Conservation (phyloP, 53 echinoderm and acorn worm genomes). For the Patiria pectinifera region DNA sequence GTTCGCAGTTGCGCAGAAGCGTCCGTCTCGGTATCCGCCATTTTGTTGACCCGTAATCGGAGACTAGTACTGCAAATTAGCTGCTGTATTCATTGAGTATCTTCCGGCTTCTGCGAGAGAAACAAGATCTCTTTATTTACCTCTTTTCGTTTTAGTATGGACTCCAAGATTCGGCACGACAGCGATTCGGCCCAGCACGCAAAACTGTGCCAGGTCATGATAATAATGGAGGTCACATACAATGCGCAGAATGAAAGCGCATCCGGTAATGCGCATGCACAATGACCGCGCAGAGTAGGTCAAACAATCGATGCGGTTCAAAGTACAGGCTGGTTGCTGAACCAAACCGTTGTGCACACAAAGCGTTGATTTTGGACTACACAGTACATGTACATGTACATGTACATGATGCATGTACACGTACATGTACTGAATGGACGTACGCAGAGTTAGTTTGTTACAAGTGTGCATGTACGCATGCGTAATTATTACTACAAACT, state of each 20-base stretch:
- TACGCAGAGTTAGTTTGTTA: too few species aligned
- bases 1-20: neutral
- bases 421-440: neutral
- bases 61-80: neutral
- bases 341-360: neutral
- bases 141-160: neutral
- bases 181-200: too few species aligned
- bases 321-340: neutral
- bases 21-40: slow-evolving; percentile 29
- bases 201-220: too few species aligned
- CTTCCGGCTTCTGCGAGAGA: neutral
- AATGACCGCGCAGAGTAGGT: neutral
- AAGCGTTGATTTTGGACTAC: neutral
- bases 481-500: too few species aligned
- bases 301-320: neutral
- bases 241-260: slow-evolving; percentile 9
- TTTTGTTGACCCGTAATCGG: neutral
- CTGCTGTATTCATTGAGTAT: neutral
- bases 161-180: neutral
- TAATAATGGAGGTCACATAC: neutral
- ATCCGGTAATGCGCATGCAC: neutral
- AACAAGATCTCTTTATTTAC: neutral
- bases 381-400: neutral
- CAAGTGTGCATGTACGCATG: too few species aligned
- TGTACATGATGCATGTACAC: neutral